A percentile compares a stretch with the other conserved stretches of the same genome.
phyloP scores from a whole-genome alignment of 2,113 vertebrate species.

The Datnioides undecimradiatus region DNA sequence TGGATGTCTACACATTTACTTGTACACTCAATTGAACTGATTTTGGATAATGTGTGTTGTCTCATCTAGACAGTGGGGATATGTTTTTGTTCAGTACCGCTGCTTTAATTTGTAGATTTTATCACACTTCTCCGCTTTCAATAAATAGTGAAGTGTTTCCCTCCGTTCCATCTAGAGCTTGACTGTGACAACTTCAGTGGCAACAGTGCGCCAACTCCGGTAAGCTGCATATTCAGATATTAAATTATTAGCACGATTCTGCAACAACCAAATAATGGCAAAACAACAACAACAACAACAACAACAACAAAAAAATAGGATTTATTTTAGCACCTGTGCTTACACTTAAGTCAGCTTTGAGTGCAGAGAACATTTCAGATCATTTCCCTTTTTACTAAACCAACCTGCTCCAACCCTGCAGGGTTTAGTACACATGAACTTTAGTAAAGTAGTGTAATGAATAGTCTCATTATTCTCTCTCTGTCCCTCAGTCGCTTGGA shows the following conservation, averaged over 20 bases:
- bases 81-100: background rate
- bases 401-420: background rate
- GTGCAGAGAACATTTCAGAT: background rate
- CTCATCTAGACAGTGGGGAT: background rate
- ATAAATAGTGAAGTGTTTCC: background rate
- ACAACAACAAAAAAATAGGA: background rate
- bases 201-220: background rate
- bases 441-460: slow-evolving; percentile 11
- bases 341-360: no score
- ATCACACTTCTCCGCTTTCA: background rate
- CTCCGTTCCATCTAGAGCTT: slow-evolving; percentile 63
- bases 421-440: slow-evolving; percentile 13
- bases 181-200: slow-evolving; percentile 65
- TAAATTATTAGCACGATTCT: background rate
- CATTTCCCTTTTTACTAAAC: slow-evolving; percentile 1
- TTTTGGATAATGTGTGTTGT: background rate
- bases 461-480: slow-evolving; percentile 47
- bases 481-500: slow-evolving; percentile 49
- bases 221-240: slow-evolving; percentile 27
- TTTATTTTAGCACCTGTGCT: background rate
- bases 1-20: background rate
- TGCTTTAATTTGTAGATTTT: background rate
- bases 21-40: background rate
- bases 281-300: background rate
- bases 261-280: no score